Base-by-base conservation (phyloP, 2,888 invertebrate species). In the Parnassius orleans region DNA sequence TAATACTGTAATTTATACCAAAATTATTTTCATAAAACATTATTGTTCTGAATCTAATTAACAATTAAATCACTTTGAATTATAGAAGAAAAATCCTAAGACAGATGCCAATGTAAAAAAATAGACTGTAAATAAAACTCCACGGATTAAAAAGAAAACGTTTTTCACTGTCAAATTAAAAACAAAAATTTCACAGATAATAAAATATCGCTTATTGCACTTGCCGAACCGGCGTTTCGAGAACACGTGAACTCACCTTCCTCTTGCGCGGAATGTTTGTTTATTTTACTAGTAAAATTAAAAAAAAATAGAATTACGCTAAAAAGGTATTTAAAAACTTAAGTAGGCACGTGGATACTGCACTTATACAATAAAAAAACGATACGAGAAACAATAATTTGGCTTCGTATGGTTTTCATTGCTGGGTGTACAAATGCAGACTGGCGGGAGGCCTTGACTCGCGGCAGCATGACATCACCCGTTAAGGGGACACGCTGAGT, bases 211-310 rank as follows among this genome's bases (percentile, higher is more conserved):
- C 57, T 54, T 54, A 44, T 24, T 63, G 59, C 63, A 57, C 61
- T 57, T n/a, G 64, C 66, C 68, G 48, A 7, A 12, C 48, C 48
- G 66, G 66, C 60, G 41, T 60, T 51, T 53, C 48, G 56, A 58
- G 58, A 53, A 50, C 60, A 65, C 68, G 66, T 66, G 62, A 66
- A 85, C 90, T 89, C 73, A 91, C 90, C 90, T 91, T 91, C 84
- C 88, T 84, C 79, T 90, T 91, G 10, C 90, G 89, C 75, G 91
- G 90, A 88, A 90, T 90, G 79, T 80, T 90, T 74, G 71, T 72
- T 62, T 72, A 74, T 79, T 81, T 77, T 76, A n/a, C 64, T 69
- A 73, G 72, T 67, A 70, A 68, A 68, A 33, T n/a, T 47, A 67
- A 74, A 68, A 69, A 66, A 69, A 60, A 65, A 68, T 59, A 65